Evolutionary conservation across 2,113 vertebrate species (phyloP), one percentile per base, ranked within the genome.

Genomic region (Choloepus hoffmanni): DNA sequence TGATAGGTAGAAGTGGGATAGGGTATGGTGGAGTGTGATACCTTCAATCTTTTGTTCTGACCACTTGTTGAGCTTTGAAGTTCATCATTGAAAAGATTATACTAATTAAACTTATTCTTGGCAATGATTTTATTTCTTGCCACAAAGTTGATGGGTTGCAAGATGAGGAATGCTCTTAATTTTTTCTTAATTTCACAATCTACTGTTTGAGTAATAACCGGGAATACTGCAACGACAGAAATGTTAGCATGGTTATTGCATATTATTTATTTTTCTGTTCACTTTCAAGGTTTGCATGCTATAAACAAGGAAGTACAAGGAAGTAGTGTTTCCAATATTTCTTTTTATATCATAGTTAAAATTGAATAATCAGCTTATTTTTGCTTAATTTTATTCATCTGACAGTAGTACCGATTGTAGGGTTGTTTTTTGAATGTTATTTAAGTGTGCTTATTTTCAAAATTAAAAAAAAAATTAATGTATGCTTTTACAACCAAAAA

Each of bases 51-150:
- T 24, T 67, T 55, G 0, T 23, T 89, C 30, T 89, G 78, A 72
- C 28, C 4, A 45, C 30, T 9, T 78, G 16, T 82, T 77, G 23
- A 4, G 72, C 33, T 96, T 96, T 67, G 50, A 19, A 79, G 36
- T 63, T 53, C 1, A 19, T 63, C 91, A 82, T 65, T 67, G 89
- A 85, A 90, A 82, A 33, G 70, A 18, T 58, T 14, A 89, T 26
- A 92, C 36, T 63, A 55, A 1, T 65, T 78, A 70, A 2, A 78
- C 23, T 84, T 95, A 14, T 76, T 90, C 12, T 84, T 92, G 72
- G 77, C 14, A 97, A 90, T 87, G 67, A 92, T 91, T 97, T 98
- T 67, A 79, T 72, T 65, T 65, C 82, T 98, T 97, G 93, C 92
- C 98, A 87, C 5, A 86, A 93, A 96, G 70, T 26, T 95, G 74